Base-by-base conservation (phyloP, 1,140 invertebrate species). In the Caerostris extrusa region DNA sequence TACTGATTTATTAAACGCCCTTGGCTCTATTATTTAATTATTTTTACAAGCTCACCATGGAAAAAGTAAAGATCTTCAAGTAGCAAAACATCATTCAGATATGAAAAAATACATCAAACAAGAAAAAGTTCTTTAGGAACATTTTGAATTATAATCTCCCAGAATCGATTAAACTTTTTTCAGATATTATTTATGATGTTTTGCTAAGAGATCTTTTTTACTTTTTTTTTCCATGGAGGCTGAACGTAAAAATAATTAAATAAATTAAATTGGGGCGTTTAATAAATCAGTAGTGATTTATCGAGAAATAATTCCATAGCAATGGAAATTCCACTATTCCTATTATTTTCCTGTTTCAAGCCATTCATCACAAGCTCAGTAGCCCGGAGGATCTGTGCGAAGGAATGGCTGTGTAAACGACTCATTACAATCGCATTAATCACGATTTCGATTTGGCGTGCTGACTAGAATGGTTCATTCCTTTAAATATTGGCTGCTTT, bases 391-490 rank as follows among this genome's bases (percentile, higher is more conserved):
- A 77, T 53, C 14, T 64, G 7, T 34, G 55, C 53, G 12, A 14
- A 56, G 82, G 12, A 19, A 83, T 17, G 82, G 34, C n/a, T 87
- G 34, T 87, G 60, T 61, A 64, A 87, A 64, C 85, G 85, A 60
- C 34, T 61, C 60, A 64, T 87, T 64, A 87, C 85, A 55, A 64
- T 61, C 57, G 19, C 85, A 87, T 87, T 87, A 87, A 87, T 61
- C 69, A 77, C 34, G 34, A 77, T 77, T 77, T 50, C 69, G 69
- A 77, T 77, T 77, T 58, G 82, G 82, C 55, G 56, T 83, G 55
- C 19, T 58, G 56, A 56, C 82, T 19, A 56, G 53, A 83, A 10
- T 77, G 3, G 5, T 53, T 77, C 69, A 77, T 77, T 77, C 69
- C 5, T 53, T 34, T 50, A 77, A 34, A 50, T 50, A 77, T 77